phyloP scores from a whole-genome alignment of 2,113 vertebrate genomes.

The Trichomycterus rosablanca region DNA sequence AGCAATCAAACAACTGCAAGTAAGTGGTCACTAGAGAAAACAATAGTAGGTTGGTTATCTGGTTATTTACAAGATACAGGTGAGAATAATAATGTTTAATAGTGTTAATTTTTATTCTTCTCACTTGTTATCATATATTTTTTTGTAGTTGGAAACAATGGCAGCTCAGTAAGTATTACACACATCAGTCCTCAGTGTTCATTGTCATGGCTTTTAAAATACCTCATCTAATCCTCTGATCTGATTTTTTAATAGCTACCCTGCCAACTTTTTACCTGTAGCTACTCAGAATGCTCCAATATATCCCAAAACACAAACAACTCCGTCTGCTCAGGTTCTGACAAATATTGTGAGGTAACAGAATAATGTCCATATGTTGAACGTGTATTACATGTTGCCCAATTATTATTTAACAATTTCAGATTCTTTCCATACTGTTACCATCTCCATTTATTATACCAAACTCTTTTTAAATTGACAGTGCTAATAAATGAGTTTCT shows the following conservation, averaged over 20 bases:
- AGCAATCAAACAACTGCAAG: too few species aligned
- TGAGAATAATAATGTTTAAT: too few species aligned
- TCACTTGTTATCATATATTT: background rate
- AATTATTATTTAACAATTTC: too few species aligned
- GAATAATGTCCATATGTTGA: background rate
- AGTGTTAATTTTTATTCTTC: too few species aligned
- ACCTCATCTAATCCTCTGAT: too few species aligned
- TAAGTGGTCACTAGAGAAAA: too few species aligned
- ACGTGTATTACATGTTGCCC: too few species aligned
- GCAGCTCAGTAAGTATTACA: slow-evolving; percentile 14
- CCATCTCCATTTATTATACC: too few species aligned
- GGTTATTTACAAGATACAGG: background rate
- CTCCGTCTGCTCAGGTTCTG: slow-evolving; percentile 31
- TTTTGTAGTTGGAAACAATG: slow-evolving; percentile 5
- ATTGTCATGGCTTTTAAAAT: background rate
- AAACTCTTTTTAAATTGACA: too few species aligned
- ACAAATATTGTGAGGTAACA: slow-evolving; percentile 61
- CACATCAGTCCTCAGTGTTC: background rate
- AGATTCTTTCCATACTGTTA: too few species aligned
- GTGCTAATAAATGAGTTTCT: too few species aligned
- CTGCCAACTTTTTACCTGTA: slow-evolving; percentile 63
- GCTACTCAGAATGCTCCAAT: slow-evolving; percentile 55
- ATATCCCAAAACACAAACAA: slow-evolving; percentile 48
- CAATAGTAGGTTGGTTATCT: too few species aligned
- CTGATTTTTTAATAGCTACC: slow-evolving; percentile 44